Base-by-base conservation (phyloP, 2,888 invertebrate genomes). In the Melipona beecheii region DNA sequence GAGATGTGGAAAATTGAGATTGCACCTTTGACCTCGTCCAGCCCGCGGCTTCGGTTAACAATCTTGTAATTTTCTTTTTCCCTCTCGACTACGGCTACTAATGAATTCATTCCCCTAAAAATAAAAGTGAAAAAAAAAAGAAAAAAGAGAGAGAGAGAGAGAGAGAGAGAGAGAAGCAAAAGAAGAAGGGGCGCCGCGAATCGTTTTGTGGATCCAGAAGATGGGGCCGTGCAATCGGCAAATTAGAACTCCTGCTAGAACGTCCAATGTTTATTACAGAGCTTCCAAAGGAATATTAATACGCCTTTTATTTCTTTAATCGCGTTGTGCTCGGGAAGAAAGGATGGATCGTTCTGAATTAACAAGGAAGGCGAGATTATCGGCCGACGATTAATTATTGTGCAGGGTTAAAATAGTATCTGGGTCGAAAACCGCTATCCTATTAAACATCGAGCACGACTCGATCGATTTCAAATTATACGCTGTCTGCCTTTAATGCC, bases 1-100 rank as follows among this genome's bases (percentile, higher is more conserved):
- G 64, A 80, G 82, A 87, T 78, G 74, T 78, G 36, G 75, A 81
- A 88, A 86, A 88, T 87, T 84, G 78, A 70, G 78, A 80, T 75
- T 75, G 80, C 80, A 65, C 69, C 80, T 86, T 84, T 78, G 81
- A 78, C 74, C 62, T 50, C 52, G 62, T 31, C 60, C 60, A 21
- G 24, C 62, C 52, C n/a, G 52, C 62, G 56, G 69, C 78, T 74
- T 73, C 70, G 72, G 24, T 78, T 85, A 86, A 86, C 75, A 83
- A 84, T 86, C 72, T 75, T 77, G 68, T 50, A 70, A 86, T 81
- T 75, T 75, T 9, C 52, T 69, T 74, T 77, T 74, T 65, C 27
- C 60, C 24, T 52, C 60, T 24, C 69, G 65, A 19, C 62, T 56
- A n/a, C 43, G 58, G 73, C 49, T 64, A 54, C 81, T 81, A 82